A percentile compares a stretch with the other conserved stretches of the same genome.
phyloP scores from a whole-genome alignment of 2,888 invertebrate species.

The Thera britannica region DNA sequence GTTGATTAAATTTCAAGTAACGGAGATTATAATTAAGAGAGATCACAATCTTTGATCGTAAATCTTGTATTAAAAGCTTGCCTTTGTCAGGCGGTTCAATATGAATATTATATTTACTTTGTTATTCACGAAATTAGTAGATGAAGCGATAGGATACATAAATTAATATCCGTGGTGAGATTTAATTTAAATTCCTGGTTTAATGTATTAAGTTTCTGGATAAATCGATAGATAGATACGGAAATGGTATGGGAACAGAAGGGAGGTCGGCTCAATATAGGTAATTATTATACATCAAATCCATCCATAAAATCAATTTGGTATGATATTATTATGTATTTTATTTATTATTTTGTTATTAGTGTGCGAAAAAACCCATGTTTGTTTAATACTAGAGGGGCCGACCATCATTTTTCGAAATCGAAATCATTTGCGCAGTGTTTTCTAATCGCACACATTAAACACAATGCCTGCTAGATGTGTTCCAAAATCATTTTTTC shows the following conservation, averaged over 20 bases:
- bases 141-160: slow-evolving; percentile 29
- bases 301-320: too few relatives aligned
- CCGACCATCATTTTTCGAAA: too few relatives aligned
- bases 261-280: too few relatives aligned
- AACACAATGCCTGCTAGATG: too few relatives aligned
- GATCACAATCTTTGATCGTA: slow-evolving; percentile 54
- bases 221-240: not conserved
- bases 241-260: not conserved
- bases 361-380: too few relatives aligned
- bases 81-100: slow-evolving; percentile 29
- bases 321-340: too few relatives aligned
- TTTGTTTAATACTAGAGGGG: too few relatives aligned
- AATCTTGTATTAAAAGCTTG: slow-evolving; percentile 50
- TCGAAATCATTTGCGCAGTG: too few relatives aligned
- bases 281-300: too few relatives aligned
- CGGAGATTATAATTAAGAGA: slow-evolving; percentile 61
- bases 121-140: slow-evolving; percentile 29
- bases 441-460: too few relatives aligned
- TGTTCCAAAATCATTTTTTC: too few relatives aligned
- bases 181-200: slow-evolving; percentile 21
- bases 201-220: slow-evolving; percentile 6
- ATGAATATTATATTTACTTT: slow-evolving; percentile 28
- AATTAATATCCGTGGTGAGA: slow-evolving; percentile 17
- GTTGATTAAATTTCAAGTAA: slow-evolving; percentile 70
- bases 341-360: too few relatives aligned